Percentiles rank a stretch among this genome's conserved stretches.
Conservation (phyloP, 2,797 vertebrate species). For the Gambusia yucatana region DNA sequence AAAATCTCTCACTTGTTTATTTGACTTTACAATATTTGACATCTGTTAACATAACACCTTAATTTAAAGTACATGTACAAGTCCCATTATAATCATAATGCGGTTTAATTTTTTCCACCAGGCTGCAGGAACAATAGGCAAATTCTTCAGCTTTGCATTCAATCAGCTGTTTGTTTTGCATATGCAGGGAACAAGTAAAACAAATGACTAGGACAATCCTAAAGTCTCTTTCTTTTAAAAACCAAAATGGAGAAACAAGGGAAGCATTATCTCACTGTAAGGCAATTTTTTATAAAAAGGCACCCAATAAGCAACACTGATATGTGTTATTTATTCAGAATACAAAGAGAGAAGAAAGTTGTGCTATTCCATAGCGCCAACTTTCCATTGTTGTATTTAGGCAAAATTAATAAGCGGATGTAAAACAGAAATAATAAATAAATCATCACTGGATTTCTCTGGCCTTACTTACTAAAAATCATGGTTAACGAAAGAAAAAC, state of each 20-base stretch:
- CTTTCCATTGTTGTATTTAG: too few species aligned
- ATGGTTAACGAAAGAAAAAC: not conserved
- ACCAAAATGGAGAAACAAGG: not conserved
- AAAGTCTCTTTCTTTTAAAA: not conserved
- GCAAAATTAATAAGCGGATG: too few species aligned
- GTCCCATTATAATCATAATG: not conserved
- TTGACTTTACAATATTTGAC: not conserved
- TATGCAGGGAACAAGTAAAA: not conserved
- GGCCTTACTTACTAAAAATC: not conserved
- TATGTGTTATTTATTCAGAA: not conserved
- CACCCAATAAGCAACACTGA: not conserved
- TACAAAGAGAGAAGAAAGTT: not conserved
- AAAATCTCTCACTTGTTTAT: not conserved
- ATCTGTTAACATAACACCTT: not conserved
- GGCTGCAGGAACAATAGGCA: constrained; percentile 28
- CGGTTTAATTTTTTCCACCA: too few species aligned
- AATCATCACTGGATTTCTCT: not conserved
- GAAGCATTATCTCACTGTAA: not conserved
- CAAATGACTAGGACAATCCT: not conserved
- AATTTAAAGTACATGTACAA: not conserved
- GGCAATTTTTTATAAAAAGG: not conserved
- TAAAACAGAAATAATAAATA: too few species aligned
- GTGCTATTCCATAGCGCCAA: not conserved
- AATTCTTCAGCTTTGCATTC: constrained; percentile 31
- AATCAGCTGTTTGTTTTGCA: constrained; percentile 42